Evolutionary conservation across 2,888 invertebrate genomes (phyloP), one percentile per base, ranked within the genome.

Genomic region (Seladonia tumulorum): DNA sequence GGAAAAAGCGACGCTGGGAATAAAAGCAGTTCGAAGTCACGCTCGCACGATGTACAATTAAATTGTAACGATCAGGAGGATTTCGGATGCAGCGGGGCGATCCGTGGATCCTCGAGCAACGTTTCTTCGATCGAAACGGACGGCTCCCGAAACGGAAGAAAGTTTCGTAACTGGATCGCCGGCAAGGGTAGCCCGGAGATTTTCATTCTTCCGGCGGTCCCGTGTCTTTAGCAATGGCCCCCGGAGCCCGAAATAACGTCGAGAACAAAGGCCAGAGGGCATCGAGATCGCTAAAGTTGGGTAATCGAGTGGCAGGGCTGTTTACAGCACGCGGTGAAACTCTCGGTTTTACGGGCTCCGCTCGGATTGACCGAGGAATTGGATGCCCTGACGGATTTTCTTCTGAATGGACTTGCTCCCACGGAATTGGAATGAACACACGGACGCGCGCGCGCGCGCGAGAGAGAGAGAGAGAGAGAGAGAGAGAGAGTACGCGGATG

Each of bases 291-390:
- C 49, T 49, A 25, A 82, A 82, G 60, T 83, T 71, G 70, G 60
- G 75, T 70, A 82, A 82, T 75, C 60, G 42, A 47, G 57, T 60
- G n/a, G 25, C 42, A 39, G 45, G 35, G 70, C 49, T 82, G 82
- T 68, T 83, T 70, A 57, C 70, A 82, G 49, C 60, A 63, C 66
- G 57, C 60, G 53, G 57, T 39, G 25, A 29, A 57, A 60, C 25
- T 70, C 39, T 53, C 25, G 22, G 39, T 42, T 70, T 35, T 68
- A 53, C 73, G 49, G 35, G 63, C 18, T 80, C 66, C 14, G 39
- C 7, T 49, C 45, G 42, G 47, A 14, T 29, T 60, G 60, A 25
- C 29, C 22, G 53, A 63, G 42, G 68, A 82, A 82, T 82, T 60
- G 57, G 71, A 47, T 53, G 71, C 71, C n/a, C 42, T 35, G n/a